Evolutionary conservation across 2,888 invertebrate genomes (phyloP), one percentile per base, ranked within the genome.

Genomic region (Amiota communis): DNA sequence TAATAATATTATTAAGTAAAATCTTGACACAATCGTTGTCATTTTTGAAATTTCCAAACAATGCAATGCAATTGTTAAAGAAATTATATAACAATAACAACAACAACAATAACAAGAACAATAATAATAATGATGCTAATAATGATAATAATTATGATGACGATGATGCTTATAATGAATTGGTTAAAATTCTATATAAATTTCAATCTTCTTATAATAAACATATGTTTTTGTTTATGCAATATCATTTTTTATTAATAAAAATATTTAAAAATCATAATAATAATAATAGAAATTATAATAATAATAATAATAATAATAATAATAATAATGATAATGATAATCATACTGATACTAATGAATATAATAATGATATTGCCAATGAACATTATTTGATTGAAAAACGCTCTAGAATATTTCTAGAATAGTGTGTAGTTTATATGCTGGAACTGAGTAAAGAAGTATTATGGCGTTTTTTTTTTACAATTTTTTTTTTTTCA

Each of bases 361-460:
- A 49, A 13, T 20, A 36, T 12, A 15, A 47, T 59, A 20, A 59
- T 59, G 20, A 59, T 59, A 59, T 20, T 59, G 59, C 59, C 20
- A 59, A 59, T 17, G 57, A 72, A 20, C 49, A 69, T 59, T 51
- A 46, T 59, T 17, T 36, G 36, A 64, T 75, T 78, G 68, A 71
- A 76, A 79, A 80, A 80, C 80, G 87, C 86, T 87, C 86, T 89
- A 88, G 89, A 88, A 89, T 89, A 89, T 88, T 89, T 89, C 84
- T 88, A 89, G 88, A 89, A 89, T 89, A 89, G 89, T 89, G 84
- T 89, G 89, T 89, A 89, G 89, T 87, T 86, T 81, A 85, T 87
- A 88, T 89, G 89, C 89, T 89, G 89, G 89, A 88, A 88, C 88
- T 89, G 87, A 89, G 89, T 90, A 89, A 87, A 89, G 88, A 88